phyloP scores from a whole-genome alignment of 2,113 vertebrate species.

The Pachypanchax playfairii region DNA sequence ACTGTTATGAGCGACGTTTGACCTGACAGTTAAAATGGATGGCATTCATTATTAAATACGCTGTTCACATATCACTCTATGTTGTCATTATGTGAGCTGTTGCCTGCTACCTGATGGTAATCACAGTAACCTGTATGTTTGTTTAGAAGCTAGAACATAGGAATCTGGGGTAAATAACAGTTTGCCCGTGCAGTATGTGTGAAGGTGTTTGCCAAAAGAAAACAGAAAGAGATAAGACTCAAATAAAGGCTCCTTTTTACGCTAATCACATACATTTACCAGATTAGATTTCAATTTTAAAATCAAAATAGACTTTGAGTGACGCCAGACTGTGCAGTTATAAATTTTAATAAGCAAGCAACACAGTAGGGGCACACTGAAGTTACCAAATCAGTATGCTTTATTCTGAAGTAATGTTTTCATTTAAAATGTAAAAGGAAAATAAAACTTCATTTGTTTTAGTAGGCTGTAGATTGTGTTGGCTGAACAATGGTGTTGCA shows the following conservation, averaged over 20 bases:
- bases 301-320: too few relatives aligned
- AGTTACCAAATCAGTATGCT: too few relatives aligned
- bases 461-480: too few relatives aligned
- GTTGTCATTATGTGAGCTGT: slow-evolving; percentile 45
- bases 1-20: slow-evolving; percentile 38
- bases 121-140: slow-evolving; percentile 40
- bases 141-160: slow-evolving; percentile 34
- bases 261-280: too few relatives aligned
- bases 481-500: too few relatives aligned
- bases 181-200: slow-evolving; percentile 3
- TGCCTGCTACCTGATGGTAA: slow-evolving; percentile 54
- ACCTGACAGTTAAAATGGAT: slow-evolving; percentile 59
- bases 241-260: slow-evolving; percentile 17
- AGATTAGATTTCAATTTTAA: background rate
- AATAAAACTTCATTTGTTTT: too few relatives aligned
- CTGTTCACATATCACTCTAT: slow-evolving; percentile 42
- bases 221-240: slow-evolving; percentile 6
- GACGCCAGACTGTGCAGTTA: too few relatives aligned
- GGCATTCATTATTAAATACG: slow-evolving; percentile 63
- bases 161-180: slow-evolving; percentile 40
- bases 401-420: too few relatives aligned
- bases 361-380: too few relatives aligned
- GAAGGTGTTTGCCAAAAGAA: slow-evolving; percentile 8
- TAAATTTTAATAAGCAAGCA: too few relatives aligned
- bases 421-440: too few relatives aligned